Base-by-base conservation (phyloP, 35 echinoderm and acorn worm genomes). In the Ptychodera flava region DNA sequence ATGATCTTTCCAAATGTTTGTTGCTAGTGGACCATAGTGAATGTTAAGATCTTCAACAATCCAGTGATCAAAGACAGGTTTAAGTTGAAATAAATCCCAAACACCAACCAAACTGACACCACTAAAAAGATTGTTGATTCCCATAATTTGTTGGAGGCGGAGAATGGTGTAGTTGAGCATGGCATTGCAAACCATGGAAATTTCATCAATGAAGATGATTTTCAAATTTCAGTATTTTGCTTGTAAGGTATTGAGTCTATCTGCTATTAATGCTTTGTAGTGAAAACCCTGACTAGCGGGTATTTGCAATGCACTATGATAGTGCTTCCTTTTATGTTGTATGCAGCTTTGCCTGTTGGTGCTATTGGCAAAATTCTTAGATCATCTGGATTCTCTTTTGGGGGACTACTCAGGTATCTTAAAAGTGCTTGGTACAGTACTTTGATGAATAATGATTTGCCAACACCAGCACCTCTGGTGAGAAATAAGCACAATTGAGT, bases 401-500 rank as follows among this genome's bases (percentile, higher is more conserved):
- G 15, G n/a, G 6, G 6, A 12, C 1, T 16, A 32, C 79, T 87
- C 32, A 32, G 79, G 16, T 87, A 36, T 34, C 14, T 78, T 10
- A 87, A 15, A 16, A 79, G 31, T 32, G 85, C 85, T 87, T 87
- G 85, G 45, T 87, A 87, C 28, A 87, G 16, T 1, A 1, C 35
- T 27, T 79, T 79, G 14, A 36, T 77, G 16, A 87, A 22, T 14
- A 53, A 1, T 15, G 85, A 78, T 33, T 87, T 87, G 0, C 85
- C 85, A 16, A 87, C 85, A 6, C 85, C 85, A 33, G 85, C 85
- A 1, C 85, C 85, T 78, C 85, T 77, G 35, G 75, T 87, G 1
- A 87, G 14, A 28, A 87, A 87, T 2, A 86, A 1, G 16, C 32
- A 78, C 14, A 78, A 35, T 15, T 79, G 85, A 22, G 77, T 77